Conservation (phyloP, 2,888 invertebrate genomes). For the Dynastes tityus region DNA sequence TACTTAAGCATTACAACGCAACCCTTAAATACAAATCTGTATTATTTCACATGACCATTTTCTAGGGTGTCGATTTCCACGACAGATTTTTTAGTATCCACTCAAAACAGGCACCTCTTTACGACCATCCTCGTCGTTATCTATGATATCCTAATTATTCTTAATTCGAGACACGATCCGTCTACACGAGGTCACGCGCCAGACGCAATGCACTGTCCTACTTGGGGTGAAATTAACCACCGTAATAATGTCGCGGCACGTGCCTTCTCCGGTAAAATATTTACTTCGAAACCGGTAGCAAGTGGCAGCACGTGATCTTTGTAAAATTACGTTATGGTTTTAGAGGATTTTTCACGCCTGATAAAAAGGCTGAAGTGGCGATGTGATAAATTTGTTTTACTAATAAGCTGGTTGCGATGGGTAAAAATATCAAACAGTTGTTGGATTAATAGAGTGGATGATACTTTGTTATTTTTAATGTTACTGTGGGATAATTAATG, state of each 20-base stretch:
- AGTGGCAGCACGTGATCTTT: slow-evolving; percentile 35
- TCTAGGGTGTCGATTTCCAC: background rate
- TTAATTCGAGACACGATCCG: slow-evolving; percentile 25
- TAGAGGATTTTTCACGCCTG: slow-evolving; percentile 4
- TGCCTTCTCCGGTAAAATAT: slow-evolving; percentile 31
- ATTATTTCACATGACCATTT: no score
- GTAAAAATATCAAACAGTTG: slow-evolving; percentile 1
- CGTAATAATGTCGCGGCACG: slow-evolving; percentile 25
- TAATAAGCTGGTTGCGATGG: background rate
- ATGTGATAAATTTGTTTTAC: background rate
- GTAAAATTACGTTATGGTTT: background rate
- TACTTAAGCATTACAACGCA: no score
- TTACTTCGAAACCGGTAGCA: slow-evolving; percentile 22
- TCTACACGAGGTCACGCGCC: slow-evolving; percentile 21
- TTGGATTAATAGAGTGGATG: background rate
- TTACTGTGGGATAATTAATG: background rate
- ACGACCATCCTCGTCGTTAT: background rate
- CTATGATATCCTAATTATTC: slow-evolving; percentile 36
- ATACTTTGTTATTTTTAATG: background rate
- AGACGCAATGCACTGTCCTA: slow-evolving; percentile 12
- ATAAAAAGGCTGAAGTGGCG: background rate
- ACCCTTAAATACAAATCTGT: no score
- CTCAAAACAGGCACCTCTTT: background rate
- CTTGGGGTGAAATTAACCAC: slow-evolving; percentile 26
- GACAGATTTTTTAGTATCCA: slow-evolving; percentile 5